phyloP scores from a whole-genome alignment of 2,113 vertebrate genomes.

The Synodontis membranacea region DNA sequence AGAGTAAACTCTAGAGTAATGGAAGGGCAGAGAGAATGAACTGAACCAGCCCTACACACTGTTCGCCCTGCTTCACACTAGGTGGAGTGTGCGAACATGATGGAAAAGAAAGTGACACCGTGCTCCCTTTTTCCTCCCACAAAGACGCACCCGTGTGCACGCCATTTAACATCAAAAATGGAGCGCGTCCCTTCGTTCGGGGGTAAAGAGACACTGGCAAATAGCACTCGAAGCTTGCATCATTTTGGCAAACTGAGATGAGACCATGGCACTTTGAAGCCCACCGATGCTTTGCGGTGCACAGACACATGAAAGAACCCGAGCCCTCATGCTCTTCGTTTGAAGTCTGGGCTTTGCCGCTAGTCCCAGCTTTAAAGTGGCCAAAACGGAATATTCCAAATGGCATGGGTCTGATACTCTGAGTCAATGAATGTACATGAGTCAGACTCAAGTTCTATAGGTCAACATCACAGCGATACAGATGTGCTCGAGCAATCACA shows the following conservation, averaged over 20 bases:
- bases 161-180: slow-evolving; percentile 42
- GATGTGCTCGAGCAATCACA: neutral
- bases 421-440: slow-evolving; percentile 10
- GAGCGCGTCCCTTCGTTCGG: neutral
- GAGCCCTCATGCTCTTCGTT: slow-evolving; percentile 56
- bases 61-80: neutral
- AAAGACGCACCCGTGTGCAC: slow-evolving; percentile 14
- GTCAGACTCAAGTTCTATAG: slow-evolving; percentile 4
- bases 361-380: neutral
- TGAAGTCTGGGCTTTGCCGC: slow-evolving; percentile 61
- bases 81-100: slow-evolving; percentile 10
- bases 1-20: no score
- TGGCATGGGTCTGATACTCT: neutral
- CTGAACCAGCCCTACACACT: neutral
- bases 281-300: slow-evolving; percentile 56
- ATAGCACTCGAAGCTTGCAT: slow-evolving; percentile 61
- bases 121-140: slow-evolving; percentile 3
- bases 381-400: slow-evolving; percentile 42
- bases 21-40: neutral
- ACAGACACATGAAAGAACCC: slow-evolving; percentile 65
- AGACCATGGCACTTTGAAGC: slow-evolving; percentile 67
- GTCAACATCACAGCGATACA: neutral
- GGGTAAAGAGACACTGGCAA: slow-evolving; percentile 57
- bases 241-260: slow-evolving; percentile 51
- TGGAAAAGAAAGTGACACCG: slow-evolving; percentile 27